Evolutionary conservation across 2,113 vertebrate species (phyloP), one percentile per base, ranked within the genome.

Genomic region (Podilymbus podiceps): DNA sequence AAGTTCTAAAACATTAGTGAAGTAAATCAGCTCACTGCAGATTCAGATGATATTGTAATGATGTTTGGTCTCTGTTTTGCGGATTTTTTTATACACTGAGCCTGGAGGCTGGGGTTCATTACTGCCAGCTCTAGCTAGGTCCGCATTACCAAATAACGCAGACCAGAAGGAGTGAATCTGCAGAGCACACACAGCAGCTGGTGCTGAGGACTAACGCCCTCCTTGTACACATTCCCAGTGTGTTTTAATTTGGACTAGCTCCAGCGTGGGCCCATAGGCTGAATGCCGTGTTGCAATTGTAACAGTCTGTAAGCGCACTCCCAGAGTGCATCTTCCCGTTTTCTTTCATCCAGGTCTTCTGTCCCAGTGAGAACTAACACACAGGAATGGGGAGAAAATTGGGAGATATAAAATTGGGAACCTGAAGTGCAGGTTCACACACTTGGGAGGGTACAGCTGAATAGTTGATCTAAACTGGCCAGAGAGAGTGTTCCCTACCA

Each of bases 201-300:
- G 12, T 83, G 33, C 55, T 30, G 49, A 56, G 75, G 47, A 60
- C 33, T 47, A 64, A 13, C 4, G 47, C 38, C 7, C 24, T 49
- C 74, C 38, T 0, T 78, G 52, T 15, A 35, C 0, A 0, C 17
- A 21, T 66, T 78, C 59, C 23, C 42, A 53, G 31, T 3, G 15
- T 42, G 25, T 31, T 89, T 89, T 24, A 60, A 53, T 81, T 71
- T 30, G n/a, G 35, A 67, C 10, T 77, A 62, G 19, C 27, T 74
- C 33, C 11, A 2, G 3, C 27, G 33, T 5, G 1, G 21, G 69
- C 27, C 74, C 49, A 7, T 4, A 30, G 63, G 47, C 20, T 0
- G 0, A 85, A 73, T 20, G 42, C 10, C 42, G n/a, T 62, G 40
- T 31, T 87, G 80, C 52, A 74, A 35, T 6, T 55, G 7, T 30